Conservation (phyloP, 1,140 invertebrate species). For the Heliconius eleuchia region DNA sequence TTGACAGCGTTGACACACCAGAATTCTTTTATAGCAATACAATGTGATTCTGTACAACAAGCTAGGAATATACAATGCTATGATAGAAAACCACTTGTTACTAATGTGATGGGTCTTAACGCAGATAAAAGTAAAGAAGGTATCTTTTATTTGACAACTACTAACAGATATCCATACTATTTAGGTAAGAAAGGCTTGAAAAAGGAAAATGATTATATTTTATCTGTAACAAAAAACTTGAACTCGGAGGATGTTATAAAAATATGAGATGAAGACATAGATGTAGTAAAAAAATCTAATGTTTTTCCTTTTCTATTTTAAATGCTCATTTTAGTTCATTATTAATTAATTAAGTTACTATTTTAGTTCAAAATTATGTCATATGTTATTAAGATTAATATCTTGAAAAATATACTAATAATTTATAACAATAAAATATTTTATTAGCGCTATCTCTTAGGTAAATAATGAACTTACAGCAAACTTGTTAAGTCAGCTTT, state of each 20-base stretch:
- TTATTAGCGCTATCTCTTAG: neutral
- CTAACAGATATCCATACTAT: conserved; percentile 54
- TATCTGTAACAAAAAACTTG: neutral
- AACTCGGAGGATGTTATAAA: neutral
- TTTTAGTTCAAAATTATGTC: too few species aligned
- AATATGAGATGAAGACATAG: neutral
- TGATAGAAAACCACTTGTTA: conserved; percentile 50
- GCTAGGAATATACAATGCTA: conserved; percentile 60
- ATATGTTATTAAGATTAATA: too few species aligned
- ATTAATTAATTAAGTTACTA: too few species aligned
- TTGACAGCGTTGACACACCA: conserved; percentile 51
- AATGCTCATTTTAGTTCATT: too few species aligned
- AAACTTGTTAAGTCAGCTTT: neutral
- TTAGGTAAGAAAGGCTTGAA: conserved; percentile 56
- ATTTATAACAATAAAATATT: neutral
- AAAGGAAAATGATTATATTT: conserved; percentile 47
- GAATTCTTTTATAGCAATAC: conserved; percentile 55
- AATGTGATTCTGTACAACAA: conserved; percentile 65
- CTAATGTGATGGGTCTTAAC: conserved; percentile 54
- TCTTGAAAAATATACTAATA: neutral
- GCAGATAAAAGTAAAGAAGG: conserved; percentile 53
- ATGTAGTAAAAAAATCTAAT: too few species aligned
- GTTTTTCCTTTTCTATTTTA: too few species aligned
- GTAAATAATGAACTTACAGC: neutral
- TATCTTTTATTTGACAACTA: conserved; percentile 59